These are phyloP conservation scores for Odontamblyopus lacepedii DNA, from an alignment of 2,797 vertebrate species.

Conservation along the genomic window DNA sequence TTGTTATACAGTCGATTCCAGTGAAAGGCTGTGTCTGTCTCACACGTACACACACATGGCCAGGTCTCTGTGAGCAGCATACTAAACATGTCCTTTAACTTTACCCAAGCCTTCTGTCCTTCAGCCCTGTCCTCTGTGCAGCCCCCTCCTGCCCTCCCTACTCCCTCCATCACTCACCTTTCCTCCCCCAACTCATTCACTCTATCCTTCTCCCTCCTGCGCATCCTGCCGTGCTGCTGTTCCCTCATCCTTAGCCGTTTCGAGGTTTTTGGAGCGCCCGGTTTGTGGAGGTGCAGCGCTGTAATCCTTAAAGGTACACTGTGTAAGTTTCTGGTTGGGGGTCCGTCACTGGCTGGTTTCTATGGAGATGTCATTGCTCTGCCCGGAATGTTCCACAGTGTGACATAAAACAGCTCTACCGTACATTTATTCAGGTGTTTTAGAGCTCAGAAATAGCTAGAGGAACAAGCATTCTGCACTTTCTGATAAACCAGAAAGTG, in stretches of 20 bases:
- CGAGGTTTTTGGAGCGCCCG: no score
- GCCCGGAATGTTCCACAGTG: no score
- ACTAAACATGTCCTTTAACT: slow-evolving; percentile 39
- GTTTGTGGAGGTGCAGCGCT: no score
- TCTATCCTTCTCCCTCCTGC: neutral
- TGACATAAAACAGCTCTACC: no score
- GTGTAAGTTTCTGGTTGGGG: no score
- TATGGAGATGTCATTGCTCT: no score
- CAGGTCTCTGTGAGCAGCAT: slow-evolving; percentile 34
- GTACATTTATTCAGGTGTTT: no score
- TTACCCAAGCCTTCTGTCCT: slow-evolving; percentile 37
- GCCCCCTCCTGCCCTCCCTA: slow-evolving; percentile 1
- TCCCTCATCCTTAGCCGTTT: neutral
- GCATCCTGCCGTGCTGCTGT: neutral
- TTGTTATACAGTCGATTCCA: neutral
- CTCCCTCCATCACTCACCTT: slow-evolving; percentile 1
- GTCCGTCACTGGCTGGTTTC: no score
- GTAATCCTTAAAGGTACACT: no score
- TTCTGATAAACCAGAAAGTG: no score
- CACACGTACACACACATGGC: slow-evolving; percentile 3
- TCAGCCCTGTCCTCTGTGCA: slow-evolving; percentile 34
- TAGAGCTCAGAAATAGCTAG: no score
- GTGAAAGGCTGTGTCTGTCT: neutral
- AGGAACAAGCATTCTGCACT: no score
- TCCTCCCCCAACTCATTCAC: neutral